These are phyloP conservation scores for Synanthedon vespiformis DNA, from an alignment of 2,888 invertebrate genomes.

Conservation along the genomic window DNA sequence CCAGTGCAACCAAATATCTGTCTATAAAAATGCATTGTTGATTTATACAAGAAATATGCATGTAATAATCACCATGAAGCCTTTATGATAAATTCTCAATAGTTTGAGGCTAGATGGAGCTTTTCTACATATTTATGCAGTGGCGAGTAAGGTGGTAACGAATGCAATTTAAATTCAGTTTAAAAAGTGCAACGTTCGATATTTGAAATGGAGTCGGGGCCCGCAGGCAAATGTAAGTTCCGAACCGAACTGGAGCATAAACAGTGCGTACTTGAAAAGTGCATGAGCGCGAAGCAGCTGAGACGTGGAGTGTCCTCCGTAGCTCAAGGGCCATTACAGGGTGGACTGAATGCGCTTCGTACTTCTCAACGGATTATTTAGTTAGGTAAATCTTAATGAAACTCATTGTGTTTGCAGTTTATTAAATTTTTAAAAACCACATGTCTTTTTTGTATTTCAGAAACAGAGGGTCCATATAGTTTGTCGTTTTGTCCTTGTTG, in stretches of 20 bases:
- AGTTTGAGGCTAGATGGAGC: no score
- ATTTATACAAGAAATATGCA: no score
- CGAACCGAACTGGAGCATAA: conserved; percentile 50
- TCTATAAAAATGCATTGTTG: no score
- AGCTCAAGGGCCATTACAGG: conserved; percentile 42
- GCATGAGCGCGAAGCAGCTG: conserved; percentile 46
- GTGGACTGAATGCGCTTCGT: conserved; percentile 20
- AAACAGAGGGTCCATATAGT: neutral
- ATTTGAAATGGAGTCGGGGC: conserved; percentile 26
- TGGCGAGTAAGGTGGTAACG: neutral
- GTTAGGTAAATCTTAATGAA: conserved; percentile 32
- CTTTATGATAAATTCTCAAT: no score
- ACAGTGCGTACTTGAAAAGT: conserved; percentile 61
- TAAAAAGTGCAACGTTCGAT: conserved; percentile 9
- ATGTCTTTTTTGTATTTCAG: conserved; percentile 9
- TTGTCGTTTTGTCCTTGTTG: no score
- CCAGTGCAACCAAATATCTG: no score
- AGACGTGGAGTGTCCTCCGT: conserved; percentile 37
- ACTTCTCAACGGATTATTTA: conserved; percentile 26
- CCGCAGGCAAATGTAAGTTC: conserved; percentile 23
- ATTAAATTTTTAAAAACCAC: conserved; percentile 5
- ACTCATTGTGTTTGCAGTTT: conserved; percentile 11
- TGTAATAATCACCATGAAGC: no score
- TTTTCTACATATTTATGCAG: no score
- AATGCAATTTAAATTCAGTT: neutral